Base-by-base conservation (phyloP, 2,113 vertebrate genomes). In the Tor tambroides region DNA sequence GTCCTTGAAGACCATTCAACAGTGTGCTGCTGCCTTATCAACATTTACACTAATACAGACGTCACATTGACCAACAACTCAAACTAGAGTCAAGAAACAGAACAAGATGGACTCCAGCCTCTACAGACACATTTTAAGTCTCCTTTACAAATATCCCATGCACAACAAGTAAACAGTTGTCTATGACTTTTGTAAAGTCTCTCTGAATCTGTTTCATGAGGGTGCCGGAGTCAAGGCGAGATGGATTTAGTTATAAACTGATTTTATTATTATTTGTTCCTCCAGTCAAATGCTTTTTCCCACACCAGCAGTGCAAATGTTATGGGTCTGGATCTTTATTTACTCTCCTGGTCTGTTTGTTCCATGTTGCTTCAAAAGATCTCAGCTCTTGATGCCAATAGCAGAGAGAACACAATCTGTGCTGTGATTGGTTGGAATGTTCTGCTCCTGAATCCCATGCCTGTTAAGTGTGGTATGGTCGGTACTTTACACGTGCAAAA, bases 1-100 rank as follows among this genome's bases (percentile, higher is more conserved):
- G 80, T 21, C 61, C 80, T 82, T 82, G 80, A 82, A 21, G 15
- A 19, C 9, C 59, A 67, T 82, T 49, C 61, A 67, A 23, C 61
- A 30, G 28, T 43, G n/a, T 46, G 12, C n/a, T 46, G 12, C n/a
- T 65, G 59, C 59, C 17, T 67, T 67, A 49, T 67, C 23, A 9
- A 61, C 30, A 11, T 35, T 80, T 30, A 38, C 54, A 59, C 46
- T 75, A 26, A 75, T 15, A 46, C 5, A 26, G 23, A 77, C n/a
- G 0, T 49, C 43, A 77, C 23, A 49, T 14, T 46, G n/a, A 49
- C 74, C 38, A 46, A 30, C n/a, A 77, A 14, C 23, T 19, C 43
- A 76, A 43, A 46, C 38, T 32, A 19, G 15, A 17, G 65, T 17
- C 65, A 67, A 17, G 65, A 67, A 1, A 43, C 41, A 43, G 2